These are phyloP conservation scores for Forpus xanthops DNA, from an alignment of 2,797 vertebrate species.

Conservation along the genomic window DNA sequence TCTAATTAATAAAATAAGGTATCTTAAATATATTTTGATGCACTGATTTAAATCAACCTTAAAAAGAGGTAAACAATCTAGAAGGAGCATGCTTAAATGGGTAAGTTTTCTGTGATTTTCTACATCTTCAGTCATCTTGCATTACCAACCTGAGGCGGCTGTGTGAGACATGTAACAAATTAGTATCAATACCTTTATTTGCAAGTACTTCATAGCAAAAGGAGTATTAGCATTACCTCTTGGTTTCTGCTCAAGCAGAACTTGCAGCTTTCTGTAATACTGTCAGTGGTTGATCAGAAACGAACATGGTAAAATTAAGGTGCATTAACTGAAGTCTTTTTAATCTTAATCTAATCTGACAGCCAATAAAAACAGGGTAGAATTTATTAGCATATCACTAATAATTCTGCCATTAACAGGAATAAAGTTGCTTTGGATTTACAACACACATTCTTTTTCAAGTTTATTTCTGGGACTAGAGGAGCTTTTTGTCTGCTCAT, in stretches of 20 bases:
- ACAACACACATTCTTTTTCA: background rate
- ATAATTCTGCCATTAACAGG: slow-evolving; percentile 31
- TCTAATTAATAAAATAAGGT: background rate
- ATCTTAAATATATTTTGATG: background rate
- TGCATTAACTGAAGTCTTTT: background rate
- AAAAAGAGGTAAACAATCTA: background rate
- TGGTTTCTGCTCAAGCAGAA: background rate
- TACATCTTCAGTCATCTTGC: background rate
- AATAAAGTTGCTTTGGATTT: slow-evolving; percentile 29
- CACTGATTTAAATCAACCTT: background rate
- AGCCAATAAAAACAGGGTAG: slow-evolving; percentile 20
- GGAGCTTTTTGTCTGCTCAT: background rate
- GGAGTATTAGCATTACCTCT: background rate
- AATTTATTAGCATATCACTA: background rate
- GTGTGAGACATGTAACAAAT: background rate
- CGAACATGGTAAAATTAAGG: background rate
- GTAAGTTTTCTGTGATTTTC: background rate
- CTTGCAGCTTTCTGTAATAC: background rate
- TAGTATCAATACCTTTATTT: background rate
- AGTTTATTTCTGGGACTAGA: slow-evolving; percentile 1
- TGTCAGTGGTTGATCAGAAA: background rate
- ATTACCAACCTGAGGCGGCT: background rate
- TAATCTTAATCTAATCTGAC: slow-evolving; percentile 19
- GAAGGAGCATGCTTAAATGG: background rate
- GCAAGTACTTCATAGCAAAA: background rate